Percentiles rank a stretch among this genome's conserved stretches.
Conservation (phyloP, 2,113 vertebrate species). For the Phalacrocorax brasilianus region DNA sequence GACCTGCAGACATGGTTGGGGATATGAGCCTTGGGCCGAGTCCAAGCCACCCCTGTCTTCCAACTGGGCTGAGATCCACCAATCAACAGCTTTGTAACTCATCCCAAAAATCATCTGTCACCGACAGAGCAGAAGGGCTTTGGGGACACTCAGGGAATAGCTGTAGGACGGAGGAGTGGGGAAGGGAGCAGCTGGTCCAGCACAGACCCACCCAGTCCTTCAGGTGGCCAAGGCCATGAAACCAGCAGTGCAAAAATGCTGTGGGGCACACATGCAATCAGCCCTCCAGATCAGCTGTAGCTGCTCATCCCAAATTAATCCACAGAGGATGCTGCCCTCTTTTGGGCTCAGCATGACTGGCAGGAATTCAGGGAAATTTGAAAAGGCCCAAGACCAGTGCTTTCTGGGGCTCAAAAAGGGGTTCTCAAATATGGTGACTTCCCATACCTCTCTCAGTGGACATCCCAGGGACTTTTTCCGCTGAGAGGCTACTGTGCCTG, state of each 20-base stretch:
- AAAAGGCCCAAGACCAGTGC: background rate
- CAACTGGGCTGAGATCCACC: background rate
- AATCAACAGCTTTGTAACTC: background rate
- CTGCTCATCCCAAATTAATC: background rate
- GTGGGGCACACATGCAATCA: background rate
- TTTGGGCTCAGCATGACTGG: background rate
- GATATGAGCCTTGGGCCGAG: background rate
- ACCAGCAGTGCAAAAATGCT: background rate
- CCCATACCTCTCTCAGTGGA: background rate
- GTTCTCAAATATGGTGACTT: background rate
- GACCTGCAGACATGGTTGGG: background rate
- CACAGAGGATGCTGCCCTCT: conserved; percentile 50
- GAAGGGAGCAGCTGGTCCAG: background rate
- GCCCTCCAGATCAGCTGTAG: background rate
- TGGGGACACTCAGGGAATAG: background rate
- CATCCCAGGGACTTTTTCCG: background rate
- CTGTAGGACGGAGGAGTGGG: background rate
- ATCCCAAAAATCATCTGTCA: rapidly evolving
- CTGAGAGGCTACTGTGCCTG: background rate
- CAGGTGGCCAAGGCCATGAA: background rate
- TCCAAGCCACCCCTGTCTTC: background rate
- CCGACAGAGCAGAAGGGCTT: background rate
- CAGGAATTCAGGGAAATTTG: background rate
- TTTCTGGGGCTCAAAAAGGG: background rate
- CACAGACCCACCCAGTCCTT: background rate